phyloP scores from a whole-genome alignment of 1,140 invertebrate species.

The Chelonus insularis region DNA sequence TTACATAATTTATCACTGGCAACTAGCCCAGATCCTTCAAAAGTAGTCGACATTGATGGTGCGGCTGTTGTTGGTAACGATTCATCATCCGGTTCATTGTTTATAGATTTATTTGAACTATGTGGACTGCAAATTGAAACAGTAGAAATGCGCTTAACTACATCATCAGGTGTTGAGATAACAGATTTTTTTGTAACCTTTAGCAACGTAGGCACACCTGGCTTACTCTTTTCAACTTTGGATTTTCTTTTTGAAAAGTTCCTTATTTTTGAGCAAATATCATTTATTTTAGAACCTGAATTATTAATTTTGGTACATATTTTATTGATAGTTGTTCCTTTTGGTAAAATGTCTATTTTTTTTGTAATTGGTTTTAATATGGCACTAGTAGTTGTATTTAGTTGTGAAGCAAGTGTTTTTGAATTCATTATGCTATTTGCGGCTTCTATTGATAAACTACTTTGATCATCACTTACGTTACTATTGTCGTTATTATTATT shows the following conservation, averaged over 20 bases:
- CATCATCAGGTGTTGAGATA: background rate
- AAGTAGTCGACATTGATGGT: conserved; percentile 1
- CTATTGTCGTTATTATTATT: conserved; percentile 1
- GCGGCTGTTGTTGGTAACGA: background rate
- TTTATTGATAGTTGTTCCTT: conserved; percentile 48
- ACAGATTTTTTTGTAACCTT: conserved; percentile 51
- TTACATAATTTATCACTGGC: no score
- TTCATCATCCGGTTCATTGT: conserved; percentile 13
- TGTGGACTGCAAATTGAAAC: conserved; percentile 53
- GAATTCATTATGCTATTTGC: conserved; percentile 28
- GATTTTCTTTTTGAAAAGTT: conserved; percentile 55
- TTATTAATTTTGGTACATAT: conserved; percentile 50
- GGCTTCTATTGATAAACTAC: conserved; percentile 28
- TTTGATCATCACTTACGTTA: background rate
- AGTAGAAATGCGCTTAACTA: conserved; percentile 44
- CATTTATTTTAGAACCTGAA: conserved; percentile 54
- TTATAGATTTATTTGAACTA: conserved; percentile 22
- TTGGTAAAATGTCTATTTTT: conserved; percentile 49
- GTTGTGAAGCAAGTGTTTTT: conserved; percentile 48
- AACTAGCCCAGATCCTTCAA: background rate
- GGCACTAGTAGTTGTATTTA: conserved; percentile 54
- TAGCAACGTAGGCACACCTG: conserved; percentile 52
- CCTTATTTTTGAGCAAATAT: conserved; percentile 57
- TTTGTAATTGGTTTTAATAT: conserved; percentile 49
- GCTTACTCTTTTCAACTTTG: conserved; percentile 44